A percentile compares a stretch with the other conserved stretches of the same genome.
Evolutionary conservation across 1,140 invertebrate species (phyloP).

Genomic region (Hyles vespertilio): DNA sequence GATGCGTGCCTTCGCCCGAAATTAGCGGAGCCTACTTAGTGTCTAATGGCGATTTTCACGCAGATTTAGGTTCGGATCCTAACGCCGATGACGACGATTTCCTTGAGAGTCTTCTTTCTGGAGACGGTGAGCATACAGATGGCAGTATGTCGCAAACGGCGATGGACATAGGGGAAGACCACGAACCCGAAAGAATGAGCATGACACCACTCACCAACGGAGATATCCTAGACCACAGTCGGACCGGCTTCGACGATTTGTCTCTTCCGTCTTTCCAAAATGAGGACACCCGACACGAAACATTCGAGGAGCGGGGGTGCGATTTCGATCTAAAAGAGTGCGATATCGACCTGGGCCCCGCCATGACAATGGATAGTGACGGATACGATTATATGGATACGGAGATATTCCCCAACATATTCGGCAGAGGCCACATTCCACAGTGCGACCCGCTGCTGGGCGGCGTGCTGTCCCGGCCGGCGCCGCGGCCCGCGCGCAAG

Average conservation of each 20-base stretch:
- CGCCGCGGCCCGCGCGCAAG: slow-evolving; percentile 54
- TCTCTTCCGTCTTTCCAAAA: slow-evolving; percentile 58
- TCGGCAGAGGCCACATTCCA: slow-evolving; percentile 57
- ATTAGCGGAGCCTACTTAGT: slow-evolving; percentile 56
- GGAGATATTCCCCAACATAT: slow-evolving; percentile 62
- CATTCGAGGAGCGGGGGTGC: slow-evolving; percentile 46
- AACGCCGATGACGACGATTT: slow-evolving; percentile 51
- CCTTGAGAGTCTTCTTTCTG: slow-evolving; percentile 51
- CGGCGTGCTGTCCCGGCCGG: slow-evolving; percentile 51
- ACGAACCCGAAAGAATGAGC: slow-evolving; percentile 48
- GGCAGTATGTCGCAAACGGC: slow-evolving; percentile 36
- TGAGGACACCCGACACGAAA: slow-evolving; percentile 48
- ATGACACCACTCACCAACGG: slow-evolving; percentile 62
- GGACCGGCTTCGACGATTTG: slow-evolving; percentile 57
- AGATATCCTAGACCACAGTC: slow-evolving; percentile 59
- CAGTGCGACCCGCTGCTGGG: slow-evolving; percentile 71
- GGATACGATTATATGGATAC: slow-evolving; percentile 60
- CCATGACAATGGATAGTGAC: slow-evolving; percentile 53
- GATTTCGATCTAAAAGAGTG: slow-evolving; percentile 67
- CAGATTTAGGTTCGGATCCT: slow-evolving; percentile 46
- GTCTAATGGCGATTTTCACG: slow-evolving; percentile 48
- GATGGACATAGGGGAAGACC: slow-evolving; percentile 60
- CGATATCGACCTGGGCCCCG: slow-evolving; percentile 50
- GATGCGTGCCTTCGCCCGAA: slow-evolving; percentile 31
- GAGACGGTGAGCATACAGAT: slow-evolving; percentile 34